Evolutionary conservation across 2,888 invertebrate genomes (phyloP).

Genomic region (Altica lythri): DNA sequence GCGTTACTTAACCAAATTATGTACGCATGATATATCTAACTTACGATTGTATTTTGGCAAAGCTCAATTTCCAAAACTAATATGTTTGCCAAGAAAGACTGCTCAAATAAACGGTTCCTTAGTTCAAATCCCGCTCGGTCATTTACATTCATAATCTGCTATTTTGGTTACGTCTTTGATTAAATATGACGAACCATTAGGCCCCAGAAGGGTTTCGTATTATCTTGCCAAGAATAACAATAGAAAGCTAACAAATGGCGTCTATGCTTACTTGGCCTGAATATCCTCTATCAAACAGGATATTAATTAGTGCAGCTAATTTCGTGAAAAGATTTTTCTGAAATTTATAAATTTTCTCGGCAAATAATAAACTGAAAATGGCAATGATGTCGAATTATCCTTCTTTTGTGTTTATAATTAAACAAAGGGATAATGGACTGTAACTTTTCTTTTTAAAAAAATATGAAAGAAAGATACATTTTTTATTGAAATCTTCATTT

Average conservation of each 20-base stretch:
- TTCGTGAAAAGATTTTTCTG: slow-evolving; percentile 8
- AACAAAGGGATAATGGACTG: too few relatives aligned
- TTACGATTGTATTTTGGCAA: background rate
- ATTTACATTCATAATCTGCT: slow-evolving; percentile 31
- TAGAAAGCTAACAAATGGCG: slow-evolving; percentile 16
- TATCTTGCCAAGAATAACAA: slow-evolving; percentile 21
- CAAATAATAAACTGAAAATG: too few relatives aligned
- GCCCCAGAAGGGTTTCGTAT: slow-evolving; percentile 22
- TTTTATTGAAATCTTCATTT: too few relatives aligned
- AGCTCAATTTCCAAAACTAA: slow-evolving; percentile 6
- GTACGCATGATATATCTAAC: background rate
- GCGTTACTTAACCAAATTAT: background rate
- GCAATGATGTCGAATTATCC: too few relatives aligned
- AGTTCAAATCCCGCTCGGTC: slow-evolving; percentile 9
- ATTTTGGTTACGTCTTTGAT: slow-evolving; percentile 30
- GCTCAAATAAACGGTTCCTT: slow-evolving; percentile 10
- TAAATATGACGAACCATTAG: slow-evolving; percentile 30
- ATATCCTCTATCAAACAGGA: slow-evolving; percentile 5
- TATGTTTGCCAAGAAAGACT: slow-evolving; percentile 18
- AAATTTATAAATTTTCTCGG: background rate
- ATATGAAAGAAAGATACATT: too few relatives aligned
- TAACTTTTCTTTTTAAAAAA: too few relatives aligned
- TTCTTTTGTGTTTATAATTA: too few relatives aligned
- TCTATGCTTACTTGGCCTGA: slow-evolving; percentile 4
- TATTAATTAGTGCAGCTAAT: slow-evolving; percentile 18